A percentile compares a stretch with the other conserved stretches of the same genome.
These are phyloP conservation scores for Luscinia luscinia DNA, from an alignment of 2,797 vertebrate species.

Conservation along the genomic window DNA sequence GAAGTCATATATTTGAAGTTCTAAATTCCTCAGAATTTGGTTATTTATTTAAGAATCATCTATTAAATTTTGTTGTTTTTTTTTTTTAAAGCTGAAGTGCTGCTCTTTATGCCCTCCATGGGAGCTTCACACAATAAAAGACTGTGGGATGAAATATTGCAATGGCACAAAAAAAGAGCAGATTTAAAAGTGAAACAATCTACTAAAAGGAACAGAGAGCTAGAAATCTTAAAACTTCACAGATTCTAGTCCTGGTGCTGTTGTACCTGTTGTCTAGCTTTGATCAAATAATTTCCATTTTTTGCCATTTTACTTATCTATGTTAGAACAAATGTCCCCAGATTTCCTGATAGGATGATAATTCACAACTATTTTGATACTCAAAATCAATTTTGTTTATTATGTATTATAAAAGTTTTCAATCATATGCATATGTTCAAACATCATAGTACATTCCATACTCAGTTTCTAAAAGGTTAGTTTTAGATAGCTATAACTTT, in stretches of 20 bases:
- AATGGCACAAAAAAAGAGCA: not conserved
- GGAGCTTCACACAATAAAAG: not conserved
- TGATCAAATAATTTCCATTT: not conserved
- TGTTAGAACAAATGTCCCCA: not conserved
- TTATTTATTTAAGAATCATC: not conserved
- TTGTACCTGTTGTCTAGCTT: not conserved
- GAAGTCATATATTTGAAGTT: not conserved
- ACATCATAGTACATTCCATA: not conserved
- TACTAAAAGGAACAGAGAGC: not conserved
- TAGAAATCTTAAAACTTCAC: not conserved
- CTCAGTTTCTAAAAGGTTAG: not conserved
- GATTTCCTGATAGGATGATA: not conserved
- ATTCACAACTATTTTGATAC: not conserved
- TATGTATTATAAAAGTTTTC: not conserved
- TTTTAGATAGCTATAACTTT: not conserved
- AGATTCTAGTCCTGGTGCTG: not conserved
- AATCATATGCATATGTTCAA: not conserved
- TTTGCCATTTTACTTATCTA: not conserved
- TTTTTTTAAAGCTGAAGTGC: not conserved
- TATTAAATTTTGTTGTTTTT: not conserved
- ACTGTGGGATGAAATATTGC: not conserved
- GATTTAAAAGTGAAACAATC: not conserved
- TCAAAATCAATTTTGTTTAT: not conserved
- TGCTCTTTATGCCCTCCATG: not conserved
- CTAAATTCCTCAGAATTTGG: not conserved